Base-by-base conservation (phyloP, 2,113 vertebrate species). In the Vulpes ferrilata region DNA sequence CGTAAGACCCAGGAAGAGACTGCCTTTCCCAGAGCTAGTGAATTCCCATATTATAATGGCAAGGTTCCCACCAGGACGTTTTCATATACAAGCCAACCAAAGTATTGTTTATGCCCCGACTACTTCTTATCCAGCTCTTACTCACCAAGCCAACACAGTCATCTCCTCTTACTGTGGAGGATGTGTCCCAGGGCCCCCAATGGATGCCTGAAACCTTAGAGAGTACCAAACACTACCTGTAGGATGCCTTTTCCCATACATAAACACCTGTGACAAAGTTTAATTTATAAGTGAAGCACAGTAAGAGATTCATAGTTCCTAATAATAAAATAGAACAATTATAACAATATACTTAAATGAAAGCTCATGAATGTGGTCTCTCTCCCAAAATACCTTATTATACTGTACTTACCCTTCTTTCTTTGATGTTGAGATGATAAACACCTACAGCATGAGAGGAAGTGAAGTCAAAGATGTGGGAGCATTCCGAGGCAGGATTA, bases 401-500 rank as follows among this genome's bases (percentile, higher is more conserved):
- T 9, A 51, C 25, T 17, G 74, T 17, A 78, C 74, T 78, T 43
- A 78, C 43, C 43, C 25, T 2, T 51, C 25, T 76, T 27, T 5
- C 43, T 16, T 38, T 8, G 73, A 74, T 8, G 74, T 17, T 17
- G 48, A 27, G 43, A 51, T 0, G 74, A 48, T 48, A 27, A 78
- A 30, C 74, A 30, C 13, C 43, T 2, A 78, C 13, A 51, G 43
- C 15, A 51, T 0, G 7, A 17, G 25, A 30, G 13, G 43, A 51
- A 51, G 7, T 0, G 23, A 27, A 12, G 43, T 16, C 3, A 30
- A 17, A 4, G 25, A 78, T 0, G 25, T 11, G 1, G 74, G 43
- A 0, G 15, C 13, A 2, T 17, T 30, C 13, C 2, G 43, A 51
- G 2, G 43, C 73, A 48, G 73, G 38, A 6, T 74, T 23, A 2